Conservation (phyloP, 2,113 vertebrate species). For the Papio anubis region DNA sequence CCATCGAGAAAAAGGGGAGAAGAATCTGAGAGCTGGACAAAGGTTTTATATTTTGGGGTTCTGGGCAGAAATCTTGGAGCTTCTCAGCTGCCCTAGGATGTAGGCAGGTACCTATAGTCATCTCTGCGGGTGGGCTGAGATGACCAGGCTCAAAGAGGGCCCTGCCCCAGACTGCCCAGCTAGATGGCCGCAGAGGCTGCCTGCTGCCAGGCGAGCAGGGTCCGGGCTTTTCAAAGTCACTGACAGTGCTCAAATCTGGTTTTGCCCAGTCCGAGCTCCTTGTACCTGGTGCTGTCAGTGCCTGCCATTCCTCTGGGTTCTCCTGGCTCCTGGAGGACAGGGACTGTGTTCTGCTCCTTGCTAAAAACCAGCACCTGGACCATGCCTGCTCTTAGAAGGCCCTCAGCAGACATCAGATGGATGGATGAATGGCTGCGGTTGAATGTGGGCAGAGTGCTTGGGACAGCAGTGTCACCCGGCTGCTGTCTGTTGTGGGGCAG, state of each 20-base stretch:
- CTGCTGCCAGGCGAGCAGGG: not conserved
- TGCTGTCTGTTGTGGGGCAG: not conserved
- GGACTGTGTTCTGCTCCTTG: not conserved
- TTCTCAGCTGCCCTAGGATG: not conserved
- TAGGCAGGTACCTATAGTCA: not conserved
- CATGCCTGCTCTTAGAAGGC: not conserved
- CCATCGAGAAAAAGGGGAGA: not conserved
- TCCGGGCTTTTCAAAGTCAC: not conserved
- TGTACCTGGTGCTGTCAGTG: not conserved
- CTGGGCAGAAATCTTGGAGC: not conserved
- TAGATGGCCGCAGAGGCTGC: too few relatives aligned
- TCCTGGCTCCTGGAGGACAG: not conserved
- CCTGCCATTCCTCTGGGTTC: not conserved
- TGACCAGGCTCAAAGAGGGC: not conserved
- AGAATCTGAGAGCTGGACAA: not conserved
- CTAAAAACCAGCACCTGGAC: not conserved
- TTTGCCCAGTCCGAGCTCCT: not conserved
- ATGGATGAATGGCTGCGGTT: not conserved
- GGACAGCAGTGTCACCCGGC: not conserved
- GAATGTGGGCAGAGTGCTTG: not conserved
- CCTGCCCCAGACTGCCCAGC: not conserved
- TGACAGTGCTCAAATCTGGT: not conserved
- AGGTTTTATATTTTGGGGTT: not conserved
- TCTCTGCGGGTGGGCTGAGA: too few relatives aligned
- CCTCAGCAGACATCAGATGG: not conserved